Conservation (phyloP, 2,888 invertebrate species). For the Malachius bipustulatus region DNA sequence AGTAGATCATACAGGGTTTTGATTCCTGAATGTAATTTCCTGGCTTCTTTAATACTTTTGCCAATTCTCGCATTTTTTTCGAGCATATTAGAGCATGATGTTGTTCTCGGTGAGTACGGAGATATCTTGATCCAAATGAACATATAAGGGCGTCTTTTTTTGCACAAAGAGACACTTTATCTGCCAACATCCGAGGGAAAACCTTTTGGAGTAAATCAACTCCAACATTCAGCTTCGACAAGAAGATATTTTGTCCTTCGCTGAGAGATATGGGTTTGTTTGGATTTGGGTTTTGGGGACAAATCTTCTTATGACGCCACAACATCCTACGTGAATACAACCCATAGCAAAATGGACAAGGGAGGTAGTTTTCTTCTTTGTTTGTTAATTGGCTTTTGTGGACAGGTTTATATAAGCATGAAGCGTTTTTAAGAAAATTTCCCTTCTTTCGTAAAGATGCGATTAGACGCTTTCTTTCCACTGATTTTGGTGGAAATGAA, state of each 20-base stretch:
- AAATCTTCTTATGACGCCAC: slow-evolving; percentile 12
- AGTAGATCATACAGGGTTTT: slow-evolving; percentile 5
- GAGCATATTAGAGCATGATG: slow-evolving; percentile 1
- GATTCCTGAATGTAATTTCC: neutral
- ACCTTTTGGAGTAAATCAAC: slow-evolving; percentile 7
- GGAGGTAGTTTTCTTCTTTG: slow-evolving; percentile 7
- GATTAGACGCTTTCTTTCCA: slow-evolving; percentile 10
- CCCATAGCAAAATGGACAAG: slow-evolving; percentile 13
- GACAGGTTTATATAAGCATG: slow-evolving; percentile 10
- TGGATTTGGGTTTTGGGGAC: slow-evolving; percentile 4
- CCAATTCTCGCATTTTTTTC: slow-evolving; percentile 2
- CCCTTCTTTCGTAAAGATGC: slow-evolving; percentile 12
- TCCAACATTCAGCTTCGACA: slow-evolving; percentile 5
- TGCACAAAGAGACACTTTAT: slow-evolving; percentile 10
- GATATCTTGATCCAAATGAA: slow-evolving; percentile 1
- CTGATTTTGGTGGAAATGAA: neutral
- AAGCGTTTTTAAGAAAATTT: slow-evolving; percentile 13
- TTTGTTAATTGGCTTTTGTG: neutral
- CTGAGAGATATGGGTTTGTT: neutral
- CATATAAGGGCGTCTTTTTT: slow-evolving; percentile 5
- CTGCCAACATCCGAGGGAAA: slow-evolving; percentile 15
- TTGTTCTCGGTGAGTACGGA: slow-evolving; percentile 4
- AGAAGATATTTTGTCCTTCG: slow-evolving; percentile 4
- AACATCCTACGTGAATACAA: slow-evolving; percentile 11
- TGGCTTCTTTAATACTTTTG: slow-evolving; percentile 2